Conservation (phyloP, 2,888 invertebrate genomes). For the Euspilapteryx auroguttella region DNA sequence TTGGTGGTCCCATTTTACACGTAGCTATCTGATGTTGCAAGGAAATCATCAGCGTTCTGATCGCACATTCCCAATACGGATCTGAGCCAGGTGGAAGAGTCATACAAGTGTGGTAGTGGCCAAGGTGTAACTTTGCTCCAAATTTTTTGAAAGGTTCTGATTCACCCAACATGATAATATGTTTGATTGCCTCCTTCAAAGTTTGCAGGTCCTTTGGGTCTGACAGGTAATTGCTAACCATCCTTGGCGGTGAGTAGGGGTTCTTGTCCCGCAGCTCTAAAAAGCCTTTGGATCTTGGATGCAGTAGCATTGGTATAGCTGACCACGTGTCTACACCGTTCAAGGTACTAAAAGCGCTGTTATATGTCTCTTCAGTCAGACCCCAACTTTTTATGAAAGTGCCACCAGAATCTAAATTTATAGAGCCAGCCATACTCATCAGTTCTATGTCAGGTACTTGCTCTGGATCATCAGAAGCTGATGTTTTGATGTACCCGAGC, state of each 20-base stretch:
- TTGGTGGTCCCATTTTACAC: conserved; percentile 70
- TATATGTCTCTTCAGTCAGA: conserved; percentile 58
- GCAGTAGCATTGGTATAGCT: conserved; percentile 70
- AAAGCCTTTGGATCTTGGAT: conserved; percentile 74
- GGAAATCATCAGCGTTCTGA: conserved; percentile 55
- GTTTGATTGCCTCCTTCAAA: conserved; percentile 63
- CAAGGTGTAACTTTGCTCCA: conserved; percentile 51
- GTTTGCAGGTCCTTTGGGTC: conserved; percentile 65
- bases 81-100: conserved; percentile 54
- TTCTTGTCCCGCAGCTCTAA: conserved; percentile 72
- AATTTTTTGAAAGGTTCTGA: conserved; percentile 64
- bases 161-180: conserved; percentile 57
- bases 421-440: conserved; percentile 64
- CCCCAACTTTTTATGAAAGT: conserved; percentile 56
- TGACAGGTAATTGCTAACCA: conserved; percentile 79
- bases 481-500: conserved; percentile 64
- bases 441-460: conserved; percentile 69
- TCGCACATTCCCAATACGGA: conserved; percentile 72
- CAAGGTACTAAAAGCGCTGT: conserved; percentile 56
- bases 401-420: conserved; percentile 62
- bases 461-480: conserved; percentile 50
- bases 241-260: conserved; percentile 73
- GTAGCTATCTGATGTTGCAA: conserved; percentile 67
- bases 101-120: conserved; percentile 56
- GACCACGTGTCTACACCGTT: conserved; percentile 62